Conservation (phyloP, 30 jellyfish, hydroid and myxozoan species). For the Hydra vulgaris region DNA sequence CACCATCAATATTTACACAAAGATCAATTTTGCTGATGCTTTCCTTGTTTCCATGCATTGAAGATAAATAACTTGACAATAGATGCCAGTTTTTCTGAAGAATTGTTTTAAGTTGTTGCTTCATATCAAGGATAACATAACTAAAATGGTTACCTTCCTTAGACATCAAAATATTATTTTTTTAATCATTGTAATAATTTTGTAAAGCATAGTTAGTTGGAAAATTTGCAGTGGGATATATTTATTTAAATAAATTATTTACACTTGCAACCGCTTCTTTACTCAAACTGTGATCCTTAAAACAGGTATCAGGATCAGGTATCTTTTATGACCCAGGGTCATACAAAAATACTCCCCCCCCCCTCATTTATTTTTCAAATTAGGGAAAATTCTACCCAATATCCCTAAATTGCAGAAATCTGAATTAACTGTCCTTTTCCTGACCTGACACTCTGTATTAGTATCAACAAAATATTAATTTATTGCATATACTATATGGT, state of each 20-base stretch:
- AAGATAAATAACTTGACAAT: neutral
- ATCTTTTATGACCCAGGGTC: neutral
- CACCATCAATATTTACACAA: neutral
- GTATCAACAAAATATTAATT: no score
- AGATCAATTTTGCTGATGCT: neutral
- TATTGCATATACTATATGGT: no score
- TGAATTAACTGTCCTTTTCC: no score
- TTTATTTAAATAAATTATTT: no score
- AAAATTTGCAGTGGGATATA: neutral
- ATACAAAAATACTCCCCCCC: neutral
- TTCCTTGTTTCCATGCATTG: neutral
- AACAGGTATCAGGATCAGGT: neutral
- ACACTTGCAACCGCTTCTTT: neutral
- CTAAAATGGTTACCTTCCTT: neutral
- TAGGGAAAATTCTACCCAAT: no score
- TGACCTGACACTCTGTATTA: no score
- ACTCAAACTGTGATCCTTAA: neutral
- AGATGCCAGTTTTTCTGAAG: neutral
- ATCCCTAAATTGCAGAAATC: no score
- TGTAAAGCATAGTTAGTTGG: neutral
- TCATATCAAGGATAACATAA: neutral
- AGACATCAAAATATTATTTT: neutral
- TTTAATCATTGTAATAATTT: neutral
- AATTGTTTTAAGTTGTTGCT: neutral
- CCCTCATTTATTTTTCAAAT: no score